phyloP scores from a whole-genome alignment of 1,140 invertebrate genomes.

The Acyrthosiphon pisum region DNA sequence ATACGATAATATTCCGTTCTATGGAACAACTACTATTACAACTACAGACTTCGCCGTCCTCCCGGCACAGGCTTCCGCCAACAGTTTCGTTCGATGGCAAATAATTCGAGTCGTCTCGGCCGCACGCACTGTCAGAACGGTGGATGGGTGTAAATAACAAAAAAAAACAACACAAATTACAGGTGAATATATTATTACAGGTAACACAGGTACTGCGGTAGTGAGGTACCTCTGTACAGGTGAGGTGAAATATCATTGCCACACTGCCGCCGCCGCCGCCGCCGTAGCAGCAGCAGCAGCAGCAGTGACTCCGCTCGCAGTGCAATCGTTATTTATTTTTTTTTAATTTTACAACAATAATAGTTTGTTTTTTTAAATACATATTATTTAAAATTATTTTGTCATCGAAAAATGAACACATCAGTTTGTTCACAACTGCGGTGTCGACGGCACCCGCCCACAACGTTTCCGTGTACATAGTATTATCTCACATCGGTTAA shows the following conservation, averaged over 20 bases:
- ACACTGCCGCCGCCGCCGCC: background rate
- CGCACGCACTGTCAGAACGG: slow-evolving; percentile 11
- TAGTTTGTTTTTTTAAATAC: background rate
- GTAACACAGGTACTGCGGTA: background rate
- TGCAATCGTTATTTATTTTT: background rate
- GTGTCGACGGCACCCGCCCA: background rate
- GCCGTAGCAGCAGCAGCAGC: background rate
- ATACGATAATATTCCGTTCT: no score
- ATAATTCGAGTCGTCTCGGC: background rate
- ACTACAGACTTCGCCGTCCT: no score
- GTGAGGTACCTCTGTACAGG: background rate
- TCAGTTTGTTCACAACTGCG: background rate
- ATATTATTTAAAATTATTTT: background rate
- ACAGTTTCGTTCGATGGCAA: background rate
- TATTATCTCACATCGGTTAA: background rate
- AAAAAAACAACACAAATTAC: slow-evolving; percentile 40
- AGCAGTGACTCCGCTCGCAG: background rate
- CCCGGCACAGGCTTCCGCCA: background rate
- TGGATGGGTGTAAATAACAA: slow-evolving; percentile 2
- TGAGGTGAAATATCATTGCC: slow-evolving; percentile 21
- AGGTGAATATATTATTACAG: slow-evolving; percentile 31
- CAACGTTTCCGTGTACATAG: background rate
- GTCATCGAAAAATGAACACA: slow-evolving; percentile 24
- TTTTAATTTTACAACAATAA: background rate
- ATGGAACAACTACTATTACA: no score